A percentile compares a stretch with the other conserved stretches of the same genome.
These are phyloP conservation scores for Tipula confusa DNA, from an alignment of 2,888 invertebrate species.

Conservation along the genomic window DNA sequence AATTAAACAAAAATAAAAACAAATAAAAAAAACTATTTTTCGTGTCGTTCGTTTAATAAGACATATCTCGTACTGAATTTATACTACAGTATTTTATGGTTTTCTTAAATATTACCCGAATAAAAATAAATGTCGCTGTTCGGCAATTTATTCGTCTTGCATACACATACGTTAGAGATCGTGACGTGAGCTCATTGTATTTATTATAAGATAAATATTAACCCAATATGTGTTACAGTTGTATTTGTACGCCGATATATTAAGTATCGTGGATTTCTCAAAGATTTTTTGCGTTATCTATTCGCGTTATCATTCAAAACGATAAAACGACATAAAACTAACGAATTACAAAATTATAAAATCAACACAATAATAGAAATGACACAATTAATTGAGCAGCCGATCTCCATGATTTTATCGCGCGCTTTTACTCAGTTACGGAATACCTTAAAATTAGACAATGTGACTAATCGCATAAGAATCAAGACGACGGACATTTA, in stretches of 20 bases:
- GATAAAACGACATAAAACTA: not conserved
- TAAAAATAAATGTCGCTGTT: not conserved
- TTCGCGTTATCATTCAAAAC: not conserved
- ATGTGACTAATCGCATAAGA: not conserved
- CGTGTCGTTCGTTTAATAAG: conserved; percentile 25
- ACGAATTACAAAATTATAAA: not conserved
- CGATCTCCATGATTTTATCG: not conserved
- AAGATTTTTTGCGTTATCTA: not conserved
- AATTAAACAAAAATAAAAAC: not conserved
- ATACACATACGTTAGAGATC: not conserved
- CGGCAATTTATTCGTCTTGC: not conserved
- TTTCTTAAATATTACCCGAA: conserved; percentile 7
- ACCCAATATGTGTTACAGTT: not conserved
- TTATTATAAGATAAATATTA: not conserved
- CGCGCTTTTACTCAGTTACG: not conserved
- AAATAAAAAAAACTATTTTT: not conserved
- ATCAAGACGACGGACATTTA: not conserved
- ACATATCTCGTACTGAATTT: not conserved
- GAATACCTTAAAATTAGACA: conserved; percentile 20
- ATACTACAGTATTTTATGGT: not conserved
- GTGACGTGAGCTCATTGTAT: not conserved
- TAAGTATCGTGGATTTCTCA: not conserved
- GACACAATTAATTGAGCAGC: not conserved
- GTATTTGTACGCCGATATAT: too few species aligned
- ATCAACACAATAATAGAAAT: not conserved